Evolutionary conservation across 1,140 invertebrate species (phyloP).

Genomic region (Lordiphosa clarofinis): DNA sequence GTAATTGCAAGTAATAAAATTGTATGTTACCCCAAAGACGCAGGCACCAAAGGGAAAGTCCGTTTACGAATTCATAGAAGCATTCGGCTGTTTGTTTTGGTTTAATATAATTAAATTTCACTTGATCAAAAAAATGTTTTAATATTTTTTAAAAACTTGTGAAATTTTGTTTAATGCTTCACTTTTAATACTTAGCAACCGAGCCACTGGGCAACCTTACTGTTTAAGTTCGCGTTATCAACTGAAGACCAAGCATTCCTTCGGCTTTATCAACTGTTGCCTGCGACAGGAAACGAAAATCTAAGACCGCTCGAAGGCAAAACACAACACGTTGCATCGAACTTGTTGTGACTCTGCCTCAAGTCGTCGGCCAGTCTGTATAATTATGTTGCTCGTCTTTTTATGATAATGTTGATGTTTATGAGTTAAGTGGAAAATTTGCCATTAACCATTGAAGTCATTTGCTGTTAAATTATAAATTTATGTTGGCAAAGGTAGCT

Average conservation of each 20-base stretch:
- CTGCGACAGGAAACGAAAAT: conserved; percentile 11
- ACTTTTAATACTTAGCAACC: neutral
- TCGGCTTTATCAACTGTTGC: conserved; percentile 49
- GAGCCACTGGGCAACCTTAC: conserved; percentile 32
- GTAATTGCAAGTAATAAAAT: conserved; percentile 42
- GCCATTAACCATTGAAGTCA: conserved; percentile 7
- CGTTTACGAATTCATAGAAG: too few species aligned
- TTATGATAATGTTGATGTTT: conserved; percentile 43
- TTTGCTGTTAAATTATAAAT: conserved; percentile 8
- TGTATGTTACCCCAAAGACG: conserved; percentile 6
- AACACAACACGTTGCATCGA: conserved; percentile 68
- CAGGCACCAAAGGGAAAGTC: neutral
- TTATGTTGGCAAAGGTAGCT: neutral
- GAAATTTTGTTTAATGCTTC: neutral
- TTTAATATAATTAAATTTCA: neutral
- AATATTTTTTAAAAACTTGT: neutral
- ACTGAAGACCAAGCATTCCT: conserved; percentile 40
- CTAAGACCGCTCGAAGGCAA: conserved; percentile 29
- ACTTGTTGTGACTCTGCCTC: conserved; percentile 34
- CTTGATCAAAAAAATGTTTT: neutral
- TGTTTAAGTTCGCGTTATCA: conserved; percentile 61
- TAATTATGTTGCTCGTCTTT: conserved; percentile 28
- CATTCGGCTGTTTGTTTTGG: too few species aligned
- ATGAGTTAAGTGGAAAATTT: conserved; percentile 41
- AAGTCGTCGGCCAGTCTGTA: conserved; percentile 13